A percentile compares a stretch with the other conserved stretches of the same genome.
Conservation (phyloP, 2,888 invertebrate species). For the Tineola bisselliella region DNA sequence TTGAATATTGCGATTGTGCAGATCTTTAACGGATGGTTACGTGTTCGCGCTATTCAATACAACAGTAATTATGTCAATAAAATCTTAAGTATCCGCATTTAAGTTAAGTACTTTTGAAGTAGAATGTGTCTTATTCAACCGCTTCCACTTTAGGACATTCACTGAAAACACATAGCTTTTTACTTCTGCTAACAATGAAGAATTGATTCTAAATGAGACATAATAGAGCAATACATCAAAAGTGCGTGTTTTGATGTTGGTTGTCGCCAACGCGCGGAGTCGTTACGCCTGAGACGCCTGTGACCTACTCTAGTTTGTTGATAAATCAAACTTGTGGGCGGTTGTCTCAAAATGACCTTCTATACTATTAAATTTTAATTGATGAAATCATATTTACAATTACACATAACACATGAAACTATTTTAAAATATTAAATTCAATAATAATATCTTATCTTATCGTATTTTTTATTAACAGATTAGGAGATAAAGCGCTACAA, state of each 20-base stretch:
- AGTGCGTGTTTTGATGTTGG: not conserved
- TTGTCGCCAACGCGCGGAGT: conserved; percentile 5
- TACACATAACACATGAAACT: not conserved
- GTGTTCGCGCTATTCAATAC: not conserved
- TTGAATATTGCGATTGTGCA: not conserved
- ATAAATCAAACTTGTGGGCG: conserved; percentile 10
- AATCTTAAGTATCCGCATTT: not conserved
- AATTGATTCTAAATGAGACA: not conserved
- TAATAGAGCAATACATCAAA: conserved; percentile 4
- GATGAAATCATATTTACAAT: conserved; percentile 1
- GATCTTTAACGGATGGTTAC: not conserved
- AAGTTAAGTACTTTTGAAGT: not conserved
- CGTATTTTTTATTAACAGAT: not conserved
- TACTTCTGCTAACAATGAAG: not conserved
- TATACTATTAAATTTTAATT: conserved; percentile 1
- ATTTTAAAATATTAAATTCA: not conserved
- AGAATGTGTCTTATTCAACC: not conserved
- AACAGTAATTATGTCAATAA: not conserved
- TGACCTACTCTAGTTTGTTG: conserved; percentile 7
- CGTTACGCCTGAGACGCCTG: not conserved
- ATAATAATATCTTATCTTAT: not conserved
- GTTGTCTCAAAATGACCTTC: not conserved
- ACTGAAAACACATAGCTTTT: not conserved
- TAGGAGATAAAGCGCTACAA: not conserved
- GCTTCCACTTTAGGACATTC: not conserved